Evolutionary conservation across 2,113 vertebrate species (phyloP), one percentile per base, ranked within the genome.

Genomic region (Tylochromis polylepis): DNA sequence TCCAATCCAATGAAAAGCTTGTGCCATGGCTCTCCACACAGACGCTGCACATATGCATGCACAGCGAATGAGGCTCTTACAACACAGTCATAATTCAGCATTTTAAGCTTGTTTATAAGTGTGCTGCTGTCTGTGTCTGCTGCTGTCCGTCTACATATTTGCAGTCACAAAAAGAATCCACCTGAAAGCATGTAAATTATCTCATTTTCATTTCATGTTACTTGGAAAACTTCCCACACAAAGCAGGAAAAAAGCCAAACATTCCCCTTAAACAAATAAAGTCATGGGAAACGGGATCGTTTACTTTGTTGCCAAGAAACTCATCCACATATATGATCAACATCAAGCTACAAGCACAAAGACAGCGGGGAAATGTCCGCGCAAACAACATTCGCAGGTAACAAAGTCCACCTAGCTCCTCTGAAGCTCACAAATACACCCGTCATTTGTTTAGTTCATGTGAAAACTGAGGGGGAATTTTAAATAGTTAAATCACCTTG

Each of bases 1-100:
- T 89, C 81, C 79, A 81, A 22, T 55, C 36, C 55, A 41, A 24
- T 89, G 84, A 83, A 83, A 75, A 81, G 55, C 72, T 46, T 75
- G 56, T 79, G n/a, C 29, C 34, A 16, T 82, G 70, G 60, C 43
- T 86, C 70, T 58, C 2, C 11, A 34, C 46, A 49, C 77, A 80
- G 36, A 85, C 11, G 6, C 59, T 4, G 16, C 49, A 84, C 51
- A 60, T 22, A 58, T n/a, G 36, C 27, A 82, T 8, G 36, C 15
- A 84, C 79, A 55, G 36, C 78, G 38, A 55, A 77, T 20, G 20
- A 5, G 16, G 12, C 41, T 56, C 38, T 43, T 22, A 79, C 78
- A 18, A 15, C 8, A 7, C 22, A n/a, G 9, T 18, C 16, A 41
- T 43, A 14, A 14, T 57, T 83, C 36, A 0, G 62, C 2, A 4